Base-by-base conservation (phyloP, 2,797 vertebrate species). In the Enoplosus armatus region DNA sequence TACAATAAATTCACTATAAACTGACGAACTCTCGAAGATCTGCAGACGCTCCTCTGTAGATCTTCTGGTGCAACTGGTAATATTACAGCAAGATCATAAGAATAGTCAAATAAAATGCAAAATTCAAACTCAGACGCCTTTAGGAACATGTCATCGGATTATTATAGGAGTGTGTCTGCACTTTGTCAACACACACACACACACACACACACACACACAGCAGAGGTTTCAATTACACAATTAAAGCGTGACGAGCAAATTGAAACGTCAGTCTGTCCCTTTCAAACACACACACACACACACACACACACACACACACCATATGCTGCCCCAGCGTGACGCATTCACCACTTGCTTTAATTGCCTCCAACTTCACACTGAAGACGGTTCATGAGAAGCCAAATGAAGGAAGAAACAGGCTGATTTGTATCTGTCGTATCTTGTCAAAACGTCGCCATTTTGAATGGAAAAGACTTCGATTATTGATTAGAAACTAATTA, bases 161-260 rank as follows among this genome's bases (percentile, higher is more conserved):
- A 70, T 45, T 8, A 62, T 9, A 8, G 27, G 24, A 48, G 26
- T 16, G 45, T 45, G 45, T 43, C 35, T 39, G 56, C n/a, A 18
- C 6, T 18, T 18, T 14, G 27, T 9, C 29, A 22, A 16, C 53
- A 41, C 29, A 24, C 48, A 41, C 51, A 31, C 27, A 72, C 50
- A 68, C 73, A 62, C 62, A 73, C 60, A 59, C 41, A 65, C 60
- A 22, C 64, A 63, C 55, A 51, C 26, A 68, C 85, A 70, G 39
- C 74, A 60, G 37, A 26, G 75, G 87, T 79, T 88, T 90, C 83
- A 87, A 72, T 87, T 89, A 91, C 89, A 82, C 88, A 85, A 88
- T 90, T 88, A 90, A 86, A 86, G 75, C 67, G 37, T 68, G 83
- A 88, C 67, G 31, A 80, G 85, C 84, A 84, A 87, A 91, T 85